Conservation (phyloP, 1,140 invertebrate species). For the Vanessa atalanta region DNA sequence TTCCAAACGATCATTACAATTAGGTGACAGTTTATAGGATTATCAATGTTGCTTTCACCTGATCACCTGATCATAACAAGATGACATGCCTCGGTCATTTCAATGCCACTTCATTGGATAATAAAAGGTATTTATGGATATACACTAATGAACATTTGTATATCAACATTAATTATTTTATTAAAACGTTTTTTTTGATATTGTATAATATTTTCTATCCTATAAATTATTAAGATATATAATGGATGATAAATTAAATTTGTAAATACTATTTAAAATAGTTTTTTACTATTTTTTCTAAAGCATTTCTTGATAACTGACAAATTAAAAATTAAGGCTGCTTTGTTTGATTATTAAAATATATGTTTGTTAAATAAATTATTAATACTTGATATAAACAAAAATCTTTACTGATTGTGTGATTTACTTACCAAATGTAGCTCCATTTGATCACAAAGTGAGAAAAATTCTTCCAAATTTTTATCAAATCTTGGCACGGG, state of each 20-base stretch:
- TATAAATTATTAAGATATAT: too few relatives aligned
- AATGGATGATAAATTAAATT: too few relatives aligned
- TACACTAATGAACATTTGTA: neutral
- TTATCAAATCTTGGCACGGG: conserved; percentile 92
- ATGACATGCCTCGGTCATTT: conserved; percentile 1
- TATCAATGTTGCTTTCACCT: conserved; percentile 3
- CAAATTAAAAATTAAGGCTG: too few relatives aligned
- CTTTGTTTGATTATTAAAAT: too few relatives aligned
- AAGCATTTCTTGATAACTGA: too few relatives aligned
- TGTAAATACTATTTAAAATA: too few relatives aligned
- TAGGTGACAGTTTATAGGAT: conserved; percentile 2
- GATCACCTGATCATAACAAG: neutral
- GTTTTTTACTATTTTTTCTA: too few relatives aligned
- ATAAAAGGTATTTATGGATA: neutral
- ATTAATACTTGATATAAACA: neutral
- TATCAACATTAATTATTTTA: too few relatives aligned
- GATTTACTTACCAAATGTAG: conserved; percentile 87
- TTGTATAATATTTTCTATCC: too few relatives aligned
- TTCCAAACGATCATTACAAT: conserved; percentile 10
- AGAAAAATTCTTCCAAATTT: conserved; percentile 96
- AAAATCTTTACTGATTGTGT: neutral
- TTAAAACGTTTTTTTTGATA: too few relatives aligned
- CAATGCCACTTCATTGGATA: neutral
- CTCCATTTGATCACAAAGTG: conserved; percentile 96
- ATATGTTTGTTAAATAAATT: too few relatives aligned